Percentiles rank a stretch among this genome's conserved stretches.
These are phyloP conservation scores for Penaeus chinensis DNA, from an alignment of 1,140 invertebrate species.

Conservation along the genomic window DNA sequence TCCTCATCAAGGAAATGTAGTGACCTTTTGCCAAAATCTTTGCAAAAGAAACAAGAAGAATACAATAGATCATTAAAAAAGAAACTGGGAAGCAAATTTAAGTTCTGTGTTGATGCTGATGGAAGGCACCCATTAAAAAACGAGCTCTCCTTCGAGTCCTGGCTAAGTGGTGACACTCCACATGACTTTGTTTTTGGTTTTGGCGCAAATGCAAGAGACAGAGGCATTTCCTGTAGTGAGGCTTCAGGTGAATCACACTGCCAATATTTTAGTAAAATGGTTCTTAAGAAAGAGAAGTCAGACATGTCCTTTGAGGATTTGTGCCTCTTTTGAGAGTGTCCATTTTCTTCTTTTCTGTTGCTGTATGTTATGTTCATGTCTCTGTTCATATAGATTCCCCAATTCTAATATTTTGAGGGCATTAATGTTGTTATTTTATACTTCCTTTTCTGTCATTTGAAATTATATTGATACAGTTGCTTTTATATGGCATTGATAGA, in stretches of 20 bases:
- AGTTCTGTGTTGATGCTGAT: slow-evolving; percentile 6
- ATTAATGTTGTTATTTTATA: no score
- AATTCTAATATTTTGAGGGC: no score
- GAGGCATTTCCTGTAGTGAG: background rate
- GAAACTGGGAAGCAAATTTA: slow-evolving; percentile 13
- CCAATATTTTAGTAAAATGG: slow-evolving; percentile 37
- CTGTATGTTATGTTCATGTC: no score
- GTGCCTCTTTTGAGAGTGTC: slow-evolving; percentile 25
- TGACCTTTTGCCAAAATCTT: background rate
- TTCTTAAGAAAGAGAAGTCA: slow-evolving; percentile 22
- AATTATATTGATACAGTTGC: no score
- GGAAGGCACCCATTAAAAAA: background rate
- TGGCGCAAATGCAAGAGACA: slow-evolving; percentile 14
- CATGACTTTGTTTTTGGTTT: slow-evolving; percentile 52
- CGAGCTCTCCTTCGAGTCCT: slow-evolving; percentile 36
- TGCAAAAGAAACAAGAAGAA: slow-evolving; percentile 27
- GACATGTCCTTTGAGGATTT: slow-evolving; percentile 56
- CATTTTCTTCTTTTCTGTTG: no score
- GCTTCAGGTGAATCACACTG: background rate
- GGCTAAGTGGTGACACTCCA: slow-evolving; percentile 32
- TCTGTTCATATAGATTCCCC: no score
- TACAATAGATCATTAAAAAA: background rate
- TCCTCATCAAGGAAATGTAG: background rate
- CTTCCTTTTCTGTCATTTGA: no score
- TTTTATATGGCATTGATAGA: no score